phyloP scores from a whole-genome alignment of 92 coral and sea anemone genomes.

The Porites cylindrica region DNA sequence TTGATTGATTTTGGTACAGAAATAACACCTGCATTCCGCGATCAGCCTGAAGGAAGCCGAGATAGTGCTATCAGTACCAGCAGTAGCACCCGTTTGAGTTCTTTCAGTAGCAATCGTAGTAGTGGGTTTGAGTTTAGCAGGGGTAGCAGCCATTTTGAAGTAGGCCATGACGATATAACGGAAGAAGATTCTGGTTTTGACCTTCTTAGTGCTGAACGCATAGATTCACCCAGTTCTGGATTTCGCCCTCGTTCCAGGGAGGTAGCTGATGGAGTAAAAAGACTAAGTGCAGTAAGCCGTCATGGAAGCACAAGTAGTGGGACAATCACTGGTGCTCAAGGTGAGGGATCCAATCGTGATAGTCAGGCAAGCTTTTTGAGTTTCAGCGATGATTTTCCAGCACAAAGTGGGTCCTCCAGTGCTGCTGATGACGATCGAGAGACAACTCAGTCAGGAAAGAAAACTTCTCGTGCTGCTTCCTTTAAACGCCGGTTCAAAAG shows the following conservation, averaged over 20 bases:
- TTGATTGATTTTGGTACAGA: constrained; percentile 43
- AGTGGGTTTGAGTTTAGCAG: constrained; percentile 69
- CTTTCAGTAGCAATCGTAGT: constrained; percentile 72
- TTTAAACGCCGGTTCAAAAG: constrained; percentile 36
- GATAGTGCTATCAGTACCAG: constrained; percentile 88
- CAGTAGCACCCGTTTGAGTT: constrained; percentile 76
- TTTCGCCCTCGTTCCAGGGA: constrained; percentile 28
- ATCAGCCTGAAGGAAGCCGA: constrained; percentile 26
- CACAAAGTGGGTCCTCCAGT: constrained; percentile 76
- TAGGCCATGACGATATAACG: constrained; percentile 50
- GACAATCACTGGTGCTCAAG: constrained; percentile 56
- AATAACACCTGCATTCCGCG: constrained; percentile 3
- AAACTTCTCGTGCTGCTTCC: constrained; percentile 25
- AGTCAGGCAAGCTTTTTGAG: constrained; percentile 77
- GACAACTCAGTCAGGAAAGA: constrained; percentile 2
- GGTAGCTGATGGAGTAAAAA: constrained; percentile 1
- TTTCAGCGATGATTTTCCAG: constrained; percentile 49
- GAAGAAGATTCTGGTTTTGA: constrained; percentile 54
- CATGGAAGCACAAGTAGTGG: constrained; percentile 79
- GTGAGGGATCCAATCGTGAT: constrained; percentile 59
- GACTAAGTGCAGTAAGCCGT: constrained; percentile 20
- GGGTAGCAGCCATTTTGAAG: constrained; percentile 51
- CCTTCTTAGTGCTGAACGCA: background rate
- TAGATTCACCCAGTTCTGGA: background rate
- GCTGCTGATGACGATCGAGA: constrained; percentile 77